Conservation (phyloP, 2,797 vertebrate genomes). For the Danio choprae region DNA sequence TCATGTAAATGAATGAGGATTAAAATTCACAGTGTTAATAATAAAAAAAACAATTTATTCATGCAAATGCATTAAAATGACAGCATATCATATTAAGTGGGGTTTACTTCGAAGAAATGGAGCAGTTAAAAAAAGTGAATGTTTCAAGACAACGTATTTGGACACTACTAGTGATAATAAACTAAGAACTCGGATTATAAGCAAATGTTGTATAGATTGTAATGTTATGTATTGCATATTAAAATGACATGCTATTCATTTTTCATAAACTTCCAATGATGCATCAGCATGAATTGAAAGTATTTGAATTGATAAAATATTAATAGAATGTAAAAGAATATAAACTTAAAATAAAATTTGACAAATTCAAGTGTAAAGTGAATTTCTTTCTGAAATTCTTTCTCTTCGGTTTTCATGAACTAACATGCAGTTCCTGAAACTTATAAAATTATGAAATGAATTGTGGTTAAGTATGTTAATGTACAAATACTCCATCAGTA, state of each 20-base stretch:
- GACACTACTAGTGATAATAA: background rate
- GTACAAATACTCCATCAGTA: background rate
- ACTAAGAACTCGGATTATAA: background rate
- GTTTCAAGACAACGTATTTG: background rate
- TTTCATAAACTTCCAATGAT: background rate
- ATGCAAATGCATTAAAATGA: background rate
- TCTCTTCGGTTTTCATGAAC: background rate
- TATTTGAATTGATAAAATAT: background rate
- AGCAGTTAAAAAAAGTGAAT: background rate
- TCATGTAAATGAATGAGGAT: background rate
- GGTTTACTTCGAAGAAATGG: background rate
- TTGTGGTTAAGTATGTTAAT: background rate
- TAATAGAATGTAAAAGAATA: background rate
- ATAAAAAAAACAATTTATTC: too few relatives aligned
- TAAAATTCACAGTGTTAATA: too few relatives aligned
- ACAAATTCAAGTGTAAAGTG: background rate
- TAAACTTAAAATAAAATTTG: background rate
- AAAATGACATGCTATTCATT: background rate
- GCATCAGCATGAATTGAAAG: background rate
- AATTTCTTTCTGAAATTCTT: background rate
- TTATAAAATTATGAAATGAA: too few relatives aligned
- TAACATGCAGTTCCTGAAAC: background rate
- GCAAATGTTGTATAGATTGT: background rate
- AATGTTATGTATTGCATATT: background rate
- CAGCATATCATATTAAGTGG: background rate